Conservation (phyloP, 2,888 invertebrate genomes). For the Pantelozetes paolii region DNA sequence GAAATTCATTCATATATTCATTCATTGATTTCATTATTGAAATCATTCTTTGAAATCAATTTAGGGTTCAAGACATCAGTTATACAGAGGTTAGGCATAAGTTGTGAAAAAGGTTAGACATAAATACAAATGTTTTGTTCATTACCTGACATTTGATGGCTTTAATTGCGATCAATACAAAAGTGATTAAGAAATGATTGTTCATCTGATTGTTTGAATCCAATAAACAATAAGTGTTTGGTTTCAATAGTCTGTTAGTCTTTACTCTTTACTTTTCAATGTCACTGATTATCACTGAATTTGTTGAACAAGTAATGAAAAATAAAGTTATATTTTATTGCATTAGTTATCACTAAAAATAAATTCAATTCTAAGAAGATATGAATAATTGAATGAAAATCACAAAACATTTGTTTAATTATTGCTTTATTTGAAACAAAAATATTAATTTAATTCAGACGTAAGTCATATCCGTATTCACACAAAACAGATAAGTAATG, state of each 20-base stretch:
- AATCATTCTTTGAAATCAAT: no score
- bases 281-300: background rate
- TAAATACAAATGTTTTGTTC: background rate
- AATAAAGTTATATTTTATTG: background rate
- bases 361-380: background rate
- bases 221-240: background rate
- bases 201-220: background rate
- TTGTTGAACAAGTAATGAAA: background rate
- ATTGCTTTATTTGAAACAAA: no score
- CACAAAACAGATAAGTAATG: no score
- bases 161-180: background rate
- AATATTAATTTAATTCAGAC: no score
- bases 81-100: no score
- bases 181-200: background rate
- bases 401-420: no score
- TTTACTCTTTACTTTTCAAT: background rate
- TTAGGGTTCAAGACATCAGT: no score
- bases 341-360: background rate
- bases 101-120: no score
- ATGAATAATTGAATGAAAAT: background rate
- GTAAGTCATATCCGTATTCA: no score
- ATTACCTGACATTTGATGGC: background rate
- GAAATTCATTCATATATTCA: conserved; percentile 7
- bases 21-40: background rate
- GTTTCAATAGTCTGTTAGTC: background rate